These are phyloP conservation scores for Oryzias dopingdopingensis DNA, from an alignment of 2,797 vertebrate genomes.

Conservation along the genomic window DNA sequence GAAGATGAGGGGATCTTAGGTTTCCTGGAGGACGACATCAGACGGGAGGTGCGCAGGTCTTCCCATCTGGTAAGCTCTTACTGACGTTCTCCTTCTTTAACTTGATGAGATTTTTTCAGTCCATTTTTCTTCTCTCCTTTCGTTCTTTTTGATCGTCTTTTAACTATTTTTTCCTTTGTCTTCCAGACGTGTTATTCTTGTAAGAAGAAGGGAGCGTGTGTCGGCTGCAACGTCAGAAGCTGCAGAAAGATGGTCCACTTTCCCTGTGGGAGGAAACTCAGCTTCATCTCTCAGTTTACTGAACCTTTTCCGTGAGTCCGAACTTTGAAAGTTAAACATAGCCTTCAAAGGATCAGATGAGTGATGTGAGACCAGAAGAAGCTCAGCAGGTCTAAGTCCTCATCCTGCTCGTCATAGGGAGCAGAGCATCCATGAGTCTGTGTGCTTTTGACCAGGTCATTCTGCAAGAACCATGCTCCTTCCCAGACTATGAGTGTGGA, in stretches of 20 bases:
- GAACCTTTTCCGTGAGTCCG: constrained; percentile 85
- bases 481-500: constrained; percentile 71
- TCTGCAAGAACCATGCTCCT: constrained; percentile 87
- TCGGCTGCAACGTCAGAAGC: constrained; percentile 84
- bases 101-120: no score
- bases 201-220: constrained; percentile 87
- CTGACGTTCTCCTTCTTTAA: not conserved
- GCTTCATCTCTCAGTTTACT: constrained; percentile 90
- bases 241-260: constrained; percentile 90
- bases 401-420: no score
- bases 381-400: no score
- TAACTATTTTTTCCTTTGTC: no score
- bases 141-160: constrained; percentile 1
- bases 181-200: constrained; percentile 83
- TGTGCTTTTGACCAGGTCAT: constrained; percentile 79
- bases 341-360: no score
- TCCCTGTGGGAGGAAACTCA: constrained; percentile 83
- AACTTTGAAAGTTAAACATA: not conserved
- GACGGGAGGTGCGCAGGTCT: constrained; percentile 84
- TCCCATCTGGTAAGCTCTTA: constrained; percentile 81
- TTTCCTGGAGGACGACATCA: constrained; percentile 90
- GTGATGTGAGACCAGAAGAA: no score
- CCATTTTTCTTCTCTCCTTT: not conserved
- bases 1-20: constrained; percentile 90
- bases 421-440: no score